These are phyloP conservation scores for Synchiropus splendidus DNA, from an alignment of 2,113 vertebrate species.

Conservation along the genomic window DNA sequence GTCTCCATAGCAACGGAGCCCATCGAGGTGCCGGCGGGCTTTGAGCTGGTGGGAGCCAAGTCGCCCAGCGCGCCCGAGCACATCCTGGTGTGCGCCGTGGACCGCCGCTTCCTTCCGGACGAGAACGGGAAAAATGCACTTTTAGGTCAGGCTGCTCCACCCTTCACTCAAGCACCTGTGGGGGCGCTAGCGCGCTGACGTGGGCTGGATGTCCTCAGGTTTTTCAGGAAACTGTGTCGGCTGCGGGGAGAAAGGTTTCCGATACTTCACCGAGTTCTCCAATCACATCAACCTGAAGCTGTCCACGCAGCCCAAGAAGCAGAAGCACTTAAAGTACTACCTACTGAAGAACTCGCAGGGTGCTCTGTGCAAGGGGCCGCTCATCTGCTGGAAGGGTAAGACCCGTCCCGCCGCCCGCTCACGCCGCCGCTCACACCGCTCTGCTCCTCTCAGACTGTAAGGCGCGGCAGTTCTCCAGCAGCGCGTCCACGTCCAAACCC, in stretches of 20 bases:
- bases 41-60: conserved; percentile 93
- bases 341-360: conserved; percentile 92
- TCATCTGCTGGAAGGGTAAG: conserved; percentile 97
- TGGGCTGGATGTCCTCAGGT: too few species aligned
- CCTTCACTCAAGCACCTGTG: too few species aligned
- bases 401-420: too few species aligned
- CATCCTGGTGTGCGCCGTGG: conserved; percentile 93
- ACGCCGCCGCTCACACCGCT: conserved; percentile 3
- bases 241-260: conserved; percentile 96
- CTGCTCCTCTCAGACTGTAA: conserved; percentile 77
- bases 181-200: too few species aligned
- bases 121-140: conserved; percentile 99
- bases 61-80: conserved; percentile 91
- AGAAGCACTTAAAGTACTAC: conserved; percentile 99
- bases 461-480: conserved; percentile 79
- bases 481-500: conserved; percentile 77
- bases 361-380: conserved; percentile 87
- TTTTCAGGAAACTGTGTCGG: conserved; percentile 98
- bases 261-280: conserved; percentile 98
- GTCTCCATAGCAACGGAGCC: conserved; percentile 85
- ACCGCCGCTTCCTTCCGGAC: conserved; percentile 93
- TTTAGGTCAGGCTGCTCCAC: conserved; percentile 79
- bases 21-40: conserved; percentile 85
- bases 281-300: conserved; percentile 99
- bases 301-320: conserved; percentile 98